Base-by-base conservation (phyloP, 2,888 invertebrate species). In the Standfussiana lucernea region DNA sequence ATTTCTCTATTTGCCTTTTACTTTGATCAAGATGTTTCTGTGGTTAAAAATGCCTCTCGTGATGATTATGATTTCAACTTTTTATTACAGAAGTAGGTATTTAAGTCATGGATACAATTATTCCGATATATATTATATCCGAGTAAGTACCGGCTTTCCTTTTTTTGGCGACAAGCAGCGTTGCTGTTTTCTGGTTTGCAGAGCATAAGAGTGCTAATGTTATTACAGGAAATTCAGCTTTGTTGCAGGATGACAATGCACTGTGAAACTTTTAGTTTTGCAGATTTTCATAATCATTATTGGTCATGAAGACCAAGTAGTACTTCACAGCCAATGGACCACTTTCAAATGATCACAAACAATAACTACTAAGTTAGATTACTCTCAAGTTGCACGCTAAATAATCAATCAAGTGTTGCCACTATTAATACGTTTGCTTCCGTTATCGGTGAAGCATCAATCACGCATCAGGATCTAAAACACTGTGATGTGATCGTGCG, bases 381-480 rank as follows among this genome's bases (percentile, higher is more conserved):
- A 35, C 21, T 35, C 61, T 21, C 21, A 35, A 61, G 32, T 32
- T 10, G 32, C 21, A 21, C 21, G 35, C 35, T 35, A 35, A 18
- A 61, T n/a, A 53, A 80, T 80, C n/a, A 79, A 83, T 80, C 72
- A 83, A 71, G 21, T 24, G 15, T 13, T 15, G n/a, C 47, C 24
- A 8, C 32, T 62, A 24, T 18, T 24, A 32, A 45, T 28, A 68
- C 40, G 67, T 64, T 76, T 21, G 35, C 37, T 65, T 83, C 50
- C 61, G 32, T 71, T 80, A 83, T 71, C 80, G 24, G 21, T 59
- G 21, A 3, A 50, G 11, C 53, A 80, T 83, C 80, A 32, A 71
- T 78, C 80, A 83, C 72, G 83, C 67, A 79, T 79, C 67, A 64
- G 56, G 79, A 78, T 72, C 79, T 79, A 18, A 62, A 28, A 42